Evolutionary conservation across 2,888 invertebrate genomes (phyloP).

Genomic region (Drosophila diplacantha): DNA sequence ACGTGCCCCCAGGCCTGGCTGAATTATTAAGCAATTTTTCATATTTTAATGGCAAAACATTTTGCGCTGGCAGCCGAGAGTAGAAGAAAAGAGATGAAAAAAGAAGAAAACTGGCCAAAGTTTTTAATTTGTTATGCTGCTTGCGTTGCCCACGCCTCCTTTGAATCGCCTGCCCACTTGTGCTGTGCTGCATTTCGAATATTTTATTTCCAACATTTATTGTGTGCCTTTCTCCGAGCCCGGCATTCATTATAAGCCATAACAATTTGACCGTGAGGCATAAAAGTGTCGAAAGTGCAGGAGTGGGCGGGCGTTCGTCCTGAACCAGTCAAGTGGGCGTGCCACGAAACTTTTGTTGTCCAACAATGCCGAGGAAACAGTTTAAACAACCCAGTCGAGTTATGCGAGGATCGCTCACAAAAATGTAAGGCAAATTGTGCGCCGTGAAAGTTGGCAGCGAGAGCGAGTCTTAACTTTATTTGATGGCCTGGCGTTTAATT

Average conservation of each 20-base stretch:
- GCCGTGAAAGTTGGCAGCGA: constrained; percentile 25
- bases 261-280: constrained; percentile 68
- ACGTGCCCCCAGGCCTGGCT: constrained; percentile 41
- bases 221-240: constrained; percentile 44
- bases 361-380: constrained; percentile 39
- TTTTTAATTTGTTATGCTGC: constrained; percentile 69
- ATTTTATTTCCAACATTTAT: constrained; percentile 54
- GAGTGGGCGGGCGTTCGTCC: constrained; percentile 35
- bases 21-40: constrained; percentile 71
- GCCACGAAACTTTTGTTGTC: constrained; percentile 49
- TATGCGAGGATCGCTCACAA: constrained; percentile 32
- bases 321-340: constrained; percentile 45
- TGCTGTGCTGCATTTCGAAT: constrained; percentile 38
- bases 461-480: constrained; percentile 38
- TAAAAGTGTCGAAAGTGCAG: constrained; percentile 70
- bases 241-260: constrained; percentile 67
- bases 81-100: constrained; percentile 12
- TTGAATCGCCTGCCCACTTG: constrained; percentile 26
- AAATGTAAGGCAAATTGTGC: constrained; percentile 32
- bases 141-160: constrained; percentile 31
- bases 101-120: constrained; percentile 47
- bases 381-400: constrained; percentile 30
- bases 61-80: constrained; percentile 44
- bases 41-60: constrained; percentile 70
- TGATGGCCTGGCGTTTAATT: constrained; percentile 42